Evolutionary conservation across 2,888 invertebrate species (phyloP).

Genomic region (Muschampia plurimacula): DNA sequence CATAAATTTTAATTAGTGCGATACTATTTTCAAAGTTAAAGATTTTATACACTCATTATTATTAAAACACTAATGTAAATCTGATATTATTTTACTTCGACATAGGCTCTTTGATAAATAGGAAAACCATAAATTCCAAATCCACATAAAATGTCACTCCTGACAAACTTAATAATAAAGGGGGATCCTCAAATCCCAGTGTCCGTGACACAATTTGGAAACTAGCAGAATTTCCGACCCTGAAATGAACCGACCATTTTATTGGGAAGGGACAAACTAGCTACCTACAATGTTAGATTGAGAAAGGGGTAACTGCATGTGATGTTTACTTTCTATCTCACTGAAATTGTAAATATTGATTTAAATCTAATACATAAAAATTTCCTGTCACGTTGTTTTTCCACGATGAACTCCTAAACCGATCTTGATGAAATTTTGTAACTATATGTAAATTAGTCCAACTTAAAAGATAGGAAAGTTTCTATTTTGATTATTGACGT

Average conservation of each 20-base stretch:
- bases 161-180: slow-evolving; percentile 6
- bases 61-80: too few relatives aligned
- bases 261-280: slow-evolving; percentile 13
- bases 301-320: not conserved
- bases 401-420: too few relatives aligned
- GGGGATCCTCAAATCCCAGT: slow-evolving; percentile 8
- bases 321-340: not conserved
- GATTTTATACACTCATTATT: too few relatives aligned
- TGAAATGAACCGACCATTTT: slow-evolving; percentile 23
- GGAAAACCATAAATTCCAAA: not conserved
- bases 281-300: slow-evolving; percentile 11
- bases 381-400: too few relatives aligned
- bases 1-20: too few relatives aligned
- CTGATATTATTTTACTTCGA: not conserved
- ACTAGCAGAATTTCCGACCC: slow-evolving; percentile 25
- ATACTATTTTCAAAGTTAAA: too few relatives aligned
- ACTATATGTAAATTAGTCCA: too few relatives aligned
- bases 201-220: slow-evolving; percentile 25
- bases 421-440: too few relatives aligned
- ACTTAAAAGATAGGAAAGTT: too few relatives aligned
- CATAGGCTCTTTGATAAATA: not conserved
- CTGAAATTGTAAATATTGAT: not conserved
- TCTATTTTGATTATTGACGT: too few relatives aligned
- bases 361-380: too few relatives aligned
- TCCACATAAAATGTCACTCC: not conserved